Conservation (phyloP, 2,888 invertebrate species). For the Blastobasis adustella region DNA sequence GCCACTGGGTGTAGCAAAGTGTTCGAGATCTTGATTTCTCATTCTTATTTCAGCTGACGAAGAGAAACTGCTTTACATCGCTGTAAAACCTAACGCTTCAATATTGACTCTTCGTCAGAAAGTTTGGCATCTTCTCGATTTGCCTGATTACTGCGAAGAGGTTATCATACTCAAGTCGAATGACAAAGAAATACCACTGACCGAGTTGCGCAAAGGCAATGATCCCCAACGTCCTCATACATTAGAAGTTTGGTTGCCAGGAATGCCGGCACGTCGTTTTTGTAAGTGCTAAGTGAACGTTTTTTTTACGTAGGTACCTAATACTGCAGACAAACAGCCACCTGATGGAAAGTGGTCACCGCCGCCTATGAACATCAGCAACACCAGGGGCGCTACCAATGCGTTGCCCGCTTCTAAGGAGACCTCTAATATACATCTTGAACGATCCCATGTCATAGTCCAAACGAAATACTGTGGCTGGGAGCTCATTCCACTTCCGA, state of each 20-base stretch:
- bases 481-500: too few species aligned
- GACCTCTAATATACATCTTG: too few species aligned
- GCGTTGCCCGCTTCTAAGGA: too few species aligned
- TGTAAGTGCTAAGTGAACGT: neutral
- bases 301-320: too few species aligned
- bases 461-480: too few species aligned
- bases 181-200: conserved; percentile 45
- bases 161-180: conserved; percentile 47
- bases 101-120: conserved; percentile 52
- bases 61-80: conserved; percentile 50
- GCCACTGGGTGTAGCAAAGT: too few species aligned
- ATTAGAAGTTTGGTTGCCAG: conserved; percentile 57
- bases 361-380: too few species aligned
- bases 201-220: conserved; percentile 52
- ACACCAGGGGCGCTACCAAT: too few species aligned
- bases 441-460: too few species aligned
- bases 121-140: conserved; percentile 55
- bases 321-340: too few species aligned
- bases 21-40: neutral
- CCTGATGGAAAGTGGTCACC: too few species aligned
- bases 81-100: conserved; percentile 49
- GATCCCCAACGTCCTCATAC: conserved; percentile 52
- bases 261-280: conserved; percentile 10
- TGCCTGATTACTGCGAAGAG: conserved; percentile 64
- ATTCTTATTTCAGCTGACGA: conserved; percentile 31